Evolutionary conservation across 2,113 vertebrate species (phyloP), one percentile per base, ranked within the genome.

Genomic region (Myrmophylax atrothorax): DNA sequence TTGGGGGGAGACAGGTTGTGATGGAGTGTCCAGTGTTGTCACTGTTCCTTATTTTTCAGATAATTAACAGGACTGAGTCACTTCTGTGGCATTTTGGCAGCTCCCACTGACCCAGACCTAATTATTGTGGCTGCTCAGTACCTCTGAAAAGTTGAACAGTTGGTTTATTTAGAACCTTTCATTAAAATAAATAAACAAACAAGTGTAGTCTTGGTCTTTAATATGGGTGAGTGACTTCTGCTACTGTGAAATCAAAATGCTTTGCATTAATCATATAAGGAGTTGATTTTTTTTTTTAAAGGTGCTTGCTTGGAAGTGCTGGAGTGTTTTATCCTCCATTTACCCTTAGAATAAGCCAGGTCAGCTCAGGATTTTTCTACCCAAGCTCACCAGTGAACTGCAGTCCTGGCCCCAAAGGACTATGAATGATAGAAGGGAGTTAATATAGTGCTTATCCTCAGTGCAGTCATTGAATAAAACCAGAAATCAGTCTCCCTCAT

Each of bases 121-220:
- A 84, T 95, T 86, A 70, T 28, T 92, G 76, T 86, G 68, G 52
- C 58, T 60, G 64, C 76, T 93, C 11, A 14, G 79, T 70, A 74
- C 83, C 52, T 92, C 59, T 87, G 60, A 86, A 96, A 92, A 90
- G 93, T 33, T 26, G 80, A 91, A 56, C 85, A 82, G 47, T 78
- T 53, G 47, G 76, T 63, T 92, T 69, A 70, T 89, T 69, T 88
- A 49, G 68, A 77, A n/a, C 76, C 60, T 77, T 92, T 83, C 18
- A 73, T 76, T 93, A 56, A 50, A 90, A 84, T 28, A 90, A 95
- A 78, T 40, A 90, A 95, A 94, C 72, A 95, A 95, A 96, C 44
- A 33, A 70, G 68, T 29, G n/a, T 38, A 68, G 37, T 16, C 58
- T 75, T 56, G 19, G 44, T 89, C 85, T 90, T 87, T 92, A 87